Conservation (phyloP, 2,888 invertebrate species). For the Cosmia trapezina region DNA sequence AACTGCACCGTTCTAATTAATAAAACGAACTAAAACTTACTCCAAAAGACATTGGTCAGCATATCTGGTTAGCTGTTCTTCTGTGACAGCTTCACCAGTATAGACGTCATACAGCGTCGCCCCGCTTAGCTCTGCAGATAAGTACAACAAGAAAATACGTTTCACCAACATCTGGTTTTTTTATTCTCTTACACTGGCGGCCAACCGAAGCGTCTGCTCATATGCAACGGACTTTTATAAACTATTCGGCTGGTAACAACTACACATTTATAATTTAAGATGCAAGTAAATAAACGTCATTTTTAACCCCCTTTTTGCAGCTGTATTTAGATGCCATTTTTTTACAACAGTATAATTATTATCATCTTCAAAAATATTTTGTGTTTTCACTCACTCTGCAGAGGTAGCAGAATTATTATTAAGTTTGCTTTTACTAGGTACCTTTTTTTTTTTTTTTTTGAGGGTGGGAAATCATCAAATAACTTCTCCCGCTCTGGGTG, state of each 20-base stretch:
- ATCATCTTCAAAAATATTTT: background rate
- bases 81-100: no score
- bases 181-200: slow-evolving; percentile 20
- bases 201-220: slow-evolving; percentile 11
- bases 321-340: background rate
- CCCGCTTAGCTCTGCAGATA: slow-evolving; percentile 14
- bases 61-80: no score
- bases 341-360: background rate
- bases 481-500: no score
- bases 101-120: no score
- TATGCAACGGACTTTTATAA: slow-evolving; percentile 26
- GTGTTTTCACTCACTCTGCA: background rate
- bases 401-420: background rate
- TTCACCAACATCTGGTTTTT: slow-evolving; percentile 37
- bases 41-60: no score
- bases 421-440: background rate
- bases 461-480: no score
- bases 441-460: no score
- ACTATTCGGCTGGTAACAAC: slow-evolving; percentile 3
- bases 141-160: slow-evolving; percentile 27
- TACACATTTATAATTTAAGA: slow-evolving; percentile 25
- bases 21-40: no score
- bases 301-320: slow-evolving; percentile 21
- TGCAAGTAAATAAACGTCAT: slow-evolving; percentile 34
- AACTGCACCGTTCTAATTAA: no score